These are phyloP conservation scores for Propsilocerus akamusi DNA, from an alignment of 1,140 invertebrate genomes.

Conservation along the genomic window DNA sequence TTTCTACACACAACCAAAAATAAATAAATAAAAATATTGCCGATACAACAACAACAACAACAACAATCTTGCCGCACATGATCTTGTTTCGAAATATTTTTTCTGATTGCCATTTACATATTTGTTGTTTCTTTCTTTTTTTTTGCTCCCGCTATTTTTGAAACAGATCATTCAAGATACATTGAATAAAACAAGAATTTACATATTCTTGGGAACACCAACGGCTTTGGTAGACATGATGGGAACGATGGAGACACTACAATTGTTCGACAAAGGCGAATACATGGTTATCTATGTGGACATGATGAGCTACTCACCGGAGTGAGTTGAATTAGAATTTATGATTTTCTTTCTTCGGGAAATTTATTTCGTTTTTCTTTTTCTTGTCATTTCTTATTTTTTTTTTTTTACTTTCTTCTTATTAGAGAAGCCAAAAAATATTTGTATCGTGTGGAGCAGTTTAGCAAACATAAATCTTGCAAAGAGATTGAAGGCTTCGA, in stretches of 20 bases:
- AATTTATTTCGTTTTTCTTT: constrained; percentile 2
- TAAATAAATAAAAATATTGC: not conserved
- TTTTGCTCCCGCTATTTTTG: not conserved
- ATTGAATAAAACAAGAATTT: constrained; percentile 77
- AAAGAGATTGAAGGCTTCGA: constrained; percentile 40
- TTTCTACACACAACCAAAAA: not conserved
- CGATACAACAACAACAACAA: not conserved
- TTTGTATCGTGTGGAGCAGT: constrained; percentile 55
- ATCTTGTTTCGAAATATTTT: not conserved
- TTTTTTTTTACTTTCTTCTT: not conserved
- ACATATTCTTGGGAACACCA: constrained; percentile 73
- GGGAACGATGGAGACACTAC: constrained; percentile 68
- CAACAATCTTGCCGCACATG: not conserved
- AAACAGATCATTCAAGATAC: constrained; percentile 59
- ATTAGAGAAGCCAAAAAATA: constrained; percentile 58
- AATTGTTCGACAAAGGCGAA: constrained; percentile 75
- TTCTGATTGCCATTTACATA: not conserved
- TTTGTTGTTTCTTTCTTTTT: not conserved
- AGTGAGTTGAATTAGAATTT: constrained; percentile 6
- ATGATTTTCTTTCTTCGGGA: not conserved
- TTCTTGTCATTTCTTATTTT: not conserved
- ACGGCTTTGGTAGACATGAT: constrained; percentile 74
- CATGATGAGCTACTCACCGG: constrained; percentile 59
- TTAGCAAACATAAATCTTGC: constrained; percentile 36
- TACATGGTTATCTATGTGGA: constrained; percentile 93